Percentiles rank a stretch among this genome's conserved stretches.
Evolutionary conservation across 2,113 vertebrate genomes (phyloP).

Genomic region (Motacilla alba): DNA sequence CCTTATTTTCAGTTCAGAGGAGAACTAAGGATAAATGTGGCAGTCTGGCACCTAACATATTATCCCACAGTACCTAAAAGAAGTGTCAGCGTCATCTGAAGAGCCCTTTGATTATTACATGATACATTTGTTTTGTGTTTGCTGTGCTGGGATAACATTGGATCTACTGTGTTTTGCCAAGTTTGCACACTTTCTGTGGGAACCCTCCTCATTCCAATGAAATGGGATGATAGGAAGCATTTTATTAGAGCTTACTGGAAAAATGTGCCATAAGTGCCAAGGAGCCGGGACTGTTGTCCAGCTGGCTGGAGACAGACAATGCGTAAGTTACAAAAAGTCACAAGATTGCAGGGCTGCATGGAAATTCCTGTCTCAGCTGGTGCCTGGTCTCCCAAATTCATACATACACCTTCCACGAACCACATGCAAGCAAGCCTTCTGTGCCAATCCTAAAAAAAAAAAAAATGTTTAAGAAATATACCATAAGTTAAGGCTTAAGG

Average conservation of each 20-base stretch:
- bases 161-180: constrained; percentile 53
- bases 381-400: background rate
- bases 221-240: constrained; percentile 68
- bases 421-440: constrained; percentile 13
- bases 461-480: constrained; percentile 16
- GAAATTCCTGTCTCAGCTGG: constrained; percentile 39
- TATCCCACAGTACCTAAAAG: constrained; percentile 49
- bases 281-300: constrained; percentile 51
- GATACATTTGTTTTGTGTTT: constrained; percentile 47
- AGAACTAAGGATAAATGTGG: constrained; percentile 38
- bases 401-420: constrained; percentile 13
- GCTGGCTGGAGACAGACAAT: constrained; percentile 58
- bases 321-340: constrained; percentile 51
- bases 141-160: constrained; percentile 23
- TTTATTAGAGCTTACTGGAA: constrained; percentile 74
- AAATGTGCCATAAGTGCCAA: constrained; percentile 66
- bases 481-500: background rate
- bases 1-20: constrained; percentile 52
- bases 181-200: constrained; percentile 70
- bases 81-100: constrained; percentile 25
- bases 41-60: constrained; percentile 23
- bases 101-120: constrained; percentile 30
- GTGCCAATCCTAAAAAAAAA: background rate
- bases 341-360: background rate
- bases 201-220: constrained; percentile 63